Evolutionary conservation across 2,797 vertebrate genomes (phyloP).

Genomic region (Rhinella marina): DNA sequence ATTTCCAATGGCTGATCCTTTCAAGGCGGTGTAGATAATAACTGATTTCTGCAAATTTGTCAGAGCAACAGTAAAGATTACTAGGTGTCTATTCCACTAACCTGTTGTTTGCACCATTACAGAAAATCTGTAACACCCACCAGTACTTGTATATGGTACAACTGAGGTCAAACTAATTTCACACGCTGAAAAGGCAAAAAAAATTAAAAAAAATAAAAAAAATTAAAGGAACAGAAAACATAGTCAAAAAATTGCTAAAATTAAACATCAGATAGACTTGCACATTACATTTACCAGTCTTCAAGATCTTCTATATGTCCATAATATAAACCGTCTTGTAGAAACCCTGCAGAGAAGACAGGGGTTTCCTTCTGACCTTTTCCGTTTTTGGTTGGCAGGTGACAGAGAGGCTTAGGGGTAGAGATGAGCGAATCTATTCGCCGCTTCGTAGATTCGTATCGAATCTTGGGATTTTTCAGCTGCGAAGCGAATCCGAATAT

Average conservation of each 20-base stretch:
- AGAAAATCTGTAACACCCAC: not conserved
- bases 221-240: not conserved
- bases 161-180: conserved; percentile 50
- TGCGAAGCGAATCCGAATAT: too few relatives aligned
- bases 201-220: conserved; percentile 14
- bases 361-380: too few relatives aligned
- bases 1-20: conserved; percentile 27
- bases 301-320: too few relatives aligned
- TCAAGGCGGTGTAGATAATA: conserved; percentile 44
- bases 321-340: not conserved
- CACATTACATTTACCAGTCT: not conserved
- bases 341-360: not conserved
- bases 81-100: not conserved
- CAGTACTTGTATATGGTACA: conserved; percentile 24
- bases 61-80: conserved; percentile 13
- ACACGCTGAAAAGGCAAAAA: conserved; percentile 29
- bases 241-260: not conserved
- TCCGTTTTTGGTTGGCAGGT: too few relatives aligned
- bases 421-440: too few relatives aligned
- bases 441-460: too few relatives aligned
- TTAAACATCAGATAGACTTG: not conserved
- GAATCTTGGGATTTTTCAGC: too few relatives aligned
- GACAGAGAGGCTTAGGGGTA: too few relatives aligned
- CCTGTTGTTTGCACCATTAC: conserved; percentile 10
- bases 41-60: conserved; percentile 44